Percentiles rank a stretch among this genome's conserved stretches.
Conservation (phyloP, 2,888 invertebrate species). For the Tachystola acroxantha region DNA sequence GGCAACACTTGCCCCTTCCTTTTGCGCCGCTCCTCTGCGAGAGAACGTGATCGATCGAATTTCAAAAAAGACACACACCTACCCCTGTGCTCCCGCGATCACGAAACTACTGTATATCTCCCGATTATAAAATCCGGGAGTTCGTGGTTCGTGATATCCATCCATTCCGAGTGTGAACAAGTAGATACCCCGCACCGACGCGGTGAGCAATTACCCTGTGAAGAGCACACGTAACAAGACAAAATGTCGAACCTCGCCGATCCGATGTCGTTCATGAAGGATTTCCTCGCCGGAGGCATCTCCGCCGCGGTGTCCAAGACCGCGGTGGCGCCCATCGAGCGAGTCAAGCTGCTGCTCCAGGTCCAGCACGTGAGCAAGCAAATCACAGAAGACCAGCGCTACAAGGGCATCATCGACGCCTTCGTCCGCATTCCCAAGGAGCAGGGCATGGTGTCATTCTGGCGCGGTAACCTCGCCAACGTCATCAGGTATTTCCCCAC, state of each 20-base stretch:
- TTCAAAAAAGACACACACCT: slow-evolving; percentile 77
- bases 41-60: slow-evolving; percentile 78
- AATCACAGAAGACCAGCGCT: slow-evolving; percentile 91
- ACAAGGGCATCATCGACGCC: slow-evolving; percentile 94
- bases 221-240: slow-evolving; percentile 53
- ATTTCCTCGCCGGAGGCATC: slow-evolving; percentile 95
- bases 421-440: slow-evolving; percentile 94
- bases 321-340: slow-evolving; percentile 97
- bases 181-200: slow-evolving; percentile 41
- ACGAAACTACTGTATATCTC: slow-evolving; percentile 73
- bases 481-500: slow-evolving; percentile 98
- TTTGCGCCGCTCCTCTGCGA: slow-evolving; percentile 74
- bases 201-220: slow-evolving; percentile 53
- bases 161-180: slow-evolving; percentile 66
- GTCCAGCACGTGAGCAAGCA: slow-evolving; percentile 97
- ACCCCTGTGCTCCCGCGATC: slow-evolving; percentile 75
- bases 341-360: slow-evolving; percentile 96
- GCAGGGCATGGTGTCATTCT: slow-evolving; percentile 91
- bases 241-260: slow-evolving; percentile 80
- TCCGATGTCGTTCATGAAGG: slow-evolving; percentile 93
- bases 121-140: slow-evolving; percentile 66
- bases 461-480: slow-evolving; percentile 98
- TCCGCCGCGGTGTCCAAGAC: slow-evolving; percentile 98
- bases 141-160: slow-evolving; percentile 70
- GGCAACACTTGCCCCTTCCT: slow-evolving; percentile 71